phyloP scores from a whole-genome alignment of 2,888 invertebrate genomes.

The Flexamia atlantica region DNA sequence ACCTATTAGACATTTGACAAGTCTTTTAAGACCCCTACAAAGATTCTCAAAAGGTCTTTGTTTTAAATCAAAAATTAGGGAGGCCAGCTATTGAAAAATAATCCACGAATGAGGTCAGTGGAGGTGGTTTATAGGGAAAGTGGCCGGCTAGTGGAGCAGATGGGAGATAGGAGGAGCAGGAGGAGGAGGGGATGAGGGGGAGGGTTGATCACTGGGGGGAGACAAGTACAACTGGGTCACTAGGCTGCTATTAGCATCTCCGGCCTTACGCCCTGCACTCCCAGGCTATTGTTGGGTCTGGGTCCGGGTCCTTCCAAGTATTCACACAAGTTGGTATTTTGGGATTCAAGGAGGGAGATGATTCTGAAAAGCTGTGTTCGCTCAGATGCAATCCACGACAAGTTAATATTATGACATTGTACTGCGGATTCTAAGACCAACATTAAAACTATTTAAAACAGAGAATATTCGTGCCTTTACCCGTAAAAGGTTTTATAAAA shows the following conservation, averaged over 20 bases:
- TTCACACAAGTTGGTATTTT: too few species aligned
- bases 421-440: too few species aligned
- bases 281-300: neutral
- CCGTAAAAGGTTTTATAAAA: too few species aligned
- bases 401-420: too few species aligned
- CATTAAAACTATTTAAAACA: too few species aligned
- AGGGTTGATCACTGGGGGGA: neutral
- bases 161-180: conserved; percentile 4
- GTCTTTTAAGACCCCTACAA: too few species aligned
- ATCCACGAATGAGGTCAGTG: neutral
- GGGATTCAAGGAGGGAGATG: neutral
- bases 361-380: neutral
- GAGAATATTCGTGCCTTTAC: too few species aligned
- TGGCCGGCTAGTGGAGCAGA: conserved; percentile 23
- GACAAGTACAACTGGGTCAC: conserved; percentile 37
- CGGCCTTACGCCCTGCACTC: neutral
- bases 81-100: neutral
- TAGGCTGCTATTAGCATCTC: conserved; percentile 47
- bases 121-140: conserved; percentile 33
- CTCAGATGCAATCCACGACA: too few species aligned
- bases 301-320: neutral
- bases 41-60: too few species aligned
- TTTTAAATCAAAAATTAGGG: too few species aligned
- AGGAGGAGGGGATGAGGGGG: neutral
- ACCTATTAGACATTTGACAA: too few species aligned